Base-by-base conservation (phyloP, 2,888 invertebrate species). In the Lycophotia porphyrea region DNA sequence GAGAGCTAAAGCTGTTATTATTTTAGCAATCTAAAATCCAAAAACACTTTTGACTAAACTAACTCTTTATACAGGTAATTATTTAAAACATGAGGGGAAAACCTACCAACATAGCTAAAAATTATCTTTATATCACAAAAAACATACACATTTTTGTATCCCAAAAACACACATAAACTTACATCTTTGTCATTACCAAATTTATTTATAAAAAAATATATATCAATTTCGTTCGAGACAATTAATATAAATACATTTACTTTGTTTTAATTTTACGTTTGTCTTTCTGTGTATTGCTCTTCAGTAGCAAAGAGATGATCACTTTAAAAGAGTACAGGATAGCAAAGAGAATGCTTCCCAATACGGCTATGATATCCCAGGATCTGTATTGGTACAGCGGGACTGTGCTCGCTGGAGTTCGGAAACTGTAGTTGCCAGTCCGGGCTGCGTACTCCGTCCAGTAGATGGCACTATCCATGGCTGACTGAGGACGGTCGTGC, bases 391-490 rank as follows among this genome's bases (percentile, higher is more conserved):
- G 95, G 87, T 96, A 97, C 36, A 94, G 87, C 0, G 97, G 97
- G 80, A 97, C 94, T 24, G 94, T 93, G 1, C 94, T 94, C 7
- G 96, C 95, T 1, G 96, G 93, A 2, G 96, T 92, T 63, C 93
- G 91, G 88, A 97, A 92, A 2, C 91, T 91, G 24, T 92, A 86
- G 78, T 97, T 96, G 44, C 92, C 92, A 81, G 97, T 94, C 47
- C 95, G 93, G 1, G 97, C 97, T 1, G 97, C 97, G 87, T 97
- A 97, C 90, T 97, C 97, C 0, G 97, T 96, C 97, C 97, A 97
- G 88, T 96, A 97, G 52, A 97, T 92, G 34, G 97, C 97, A 31
- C 95, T 97, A 68, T 97, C 97, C 92, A 97, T 93, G 0, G 97
- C 94, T 1, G 97, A 94, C 80, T 95, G 88, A 0, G 97, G 97